These are phyloP conservation scores for Pheucticus melanocephalus DNA, from an alignment of 2,113 vertebrate genomes.

Conservation along the genomic window DNA sequence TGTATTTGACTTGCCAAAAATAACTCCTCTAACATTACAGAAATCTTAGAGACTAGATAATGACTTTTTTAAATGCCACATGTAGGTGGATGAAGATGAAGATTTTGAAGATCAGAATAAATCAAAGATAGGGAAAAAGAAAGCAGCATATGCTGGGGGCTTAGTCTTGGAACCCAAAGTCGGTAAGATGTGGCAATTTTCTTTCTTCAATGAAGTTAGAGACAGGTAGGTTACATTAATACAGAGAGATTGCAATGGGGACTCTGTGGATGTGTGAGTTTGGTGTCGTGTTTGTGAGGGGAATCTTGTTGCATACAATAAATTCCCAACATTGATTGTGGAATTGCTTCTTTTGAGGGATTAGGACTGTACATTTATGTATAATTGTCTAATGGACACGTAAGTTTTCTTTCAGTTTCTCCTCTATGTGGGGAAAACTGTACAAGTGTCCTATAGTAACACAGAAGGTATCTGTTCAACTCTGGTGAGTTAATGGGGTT, in stretches of 20 bases:
- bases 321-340: not conserved
- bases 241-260: not conserved
- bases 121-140: constrained; percentile 85
- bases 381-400: constrained; percentile 50
- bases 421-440: constrained; percentile 68
- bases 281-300: not conserved
- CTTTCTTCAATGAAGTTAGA: not conserved
- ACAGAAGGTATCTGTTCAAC: constrained; percentile 75
- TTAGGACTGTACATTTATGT: not conserved
- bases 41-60: constrained; percentile 21
- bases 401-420: constrained; percentile 63
- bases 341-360: not conserved
- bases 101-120: constrained; percentile 83
- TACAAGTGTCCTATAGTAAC: constrained; percentile 74
- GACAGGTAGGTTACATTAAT: not conserved
- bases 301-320: not conserved
- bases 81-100: constrained; percentile 85
- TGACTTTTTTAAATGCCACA: constrained; percentile 59
- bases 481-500: constrained; percentile 68
- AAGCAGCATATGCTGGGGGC: constrained; percentile 94
- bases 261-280: not conserved
- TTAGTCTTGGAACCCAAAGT: constrained; percentile 98
- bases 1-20: constrained; percentile 11
- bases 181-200: constrained; percentile 78
- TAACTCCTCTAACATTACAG: not conserved